Percentiles rank a stretch among this genome's conserved stretches.
phyloP scores from a whole-genome alignment of 2,888 invertebrate genomes.

The Rhaphigaster nebulosa region DNA sequence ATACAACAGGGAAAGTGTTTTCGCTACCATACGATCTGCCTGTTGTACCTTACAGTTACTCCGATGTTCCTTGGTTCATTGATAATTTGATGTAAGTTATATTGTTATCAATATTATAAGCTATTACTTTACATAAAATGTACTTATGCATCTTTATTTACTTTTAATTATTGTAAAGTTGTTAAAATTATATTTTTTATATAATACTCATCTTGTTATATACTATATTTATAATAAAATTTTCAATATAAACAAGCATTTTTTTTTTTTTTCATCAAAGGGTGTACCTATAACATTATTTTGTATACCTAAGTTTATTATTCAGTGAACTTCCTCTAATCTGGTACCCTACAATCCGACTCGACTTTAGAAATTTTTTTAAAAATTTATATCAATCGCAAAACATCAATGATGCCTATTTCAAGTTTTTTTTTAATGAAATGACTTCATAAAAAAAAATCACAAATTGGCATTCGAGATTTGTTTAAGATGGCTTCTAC shows the following conservation, averaged over 20 bases:
- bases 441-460: too few species aligned
- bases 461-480: too few species aligned
- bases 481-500: too few species aligned
- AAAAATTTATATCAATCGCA: too few species aligned
- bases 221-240: not conserved
- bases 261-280: not conserved
- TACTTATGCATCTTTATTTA: not conserved
- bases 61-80: constrained; percentile 79
- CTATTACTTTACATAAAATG: not conserved
- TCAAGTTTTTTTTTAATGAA: too few species aligned
- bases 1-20: constrained; percentile 68
- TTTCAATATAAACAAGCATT: not conserved
- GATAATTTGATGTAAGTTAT: constrained; percentile 61
- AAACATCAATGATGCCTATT: too few species aligned
- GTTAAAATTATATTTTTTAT: constrained; percentile 27
- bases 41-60: constrained; percentile 77
- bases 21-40: constrained; percentile 89
- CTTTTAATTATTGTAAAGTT: constrained; percentile 10
- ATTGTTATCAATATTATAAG: not conserved
- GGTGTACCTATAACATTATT: not conserved
- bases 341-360: too few species aligned
- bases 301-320: too few species aligned
- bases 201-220: not conserved
- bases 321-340: too few species aligned
- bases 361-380: too few species aligned